These are phyloP conservation scores for Amia ocellicauda DNA, from an alignment of 2,113 vertebrate genomes.

Conservation along the genomic window DNA sequence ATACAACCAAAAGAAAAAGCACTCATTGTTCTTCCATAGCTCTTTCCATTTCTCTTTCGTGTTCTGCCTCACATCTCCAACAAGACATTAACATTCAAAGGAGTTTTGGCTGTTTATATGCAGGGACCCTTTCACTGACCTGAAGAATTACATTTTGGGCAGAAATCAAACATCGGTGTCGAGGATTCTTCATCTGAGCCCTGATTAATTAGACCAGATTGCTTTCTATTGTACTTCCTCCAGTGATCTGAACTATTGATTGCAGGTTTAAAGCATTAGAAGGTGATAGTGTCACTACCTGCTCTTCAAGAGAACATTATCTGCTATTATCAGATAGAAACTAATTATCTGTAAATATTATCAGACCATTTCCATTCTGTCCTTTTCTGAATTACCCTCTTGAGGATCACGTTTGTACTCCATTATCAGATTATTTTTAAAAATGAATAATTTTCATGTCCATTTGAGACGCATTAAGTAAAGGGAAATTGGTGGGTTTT, in stretches of 20 bases:
- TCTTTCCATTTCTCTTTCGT: too few species aligned
- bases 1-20: too few species aligned
- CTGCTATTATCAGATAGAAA: neutral
- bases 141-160: neutral
- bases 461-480: neutral
- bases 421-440: neutral
- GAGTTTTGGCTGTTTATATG: neutral
- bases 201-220: neutral
- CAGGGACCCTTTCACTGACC: neutral
- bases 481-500: too few species aligned
- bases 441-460: neutral
- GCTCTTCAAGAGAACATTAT: neutral
- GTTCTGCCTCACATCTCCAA: neutral
- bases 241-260: neutral
- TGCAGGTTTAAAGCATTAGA: neutral
- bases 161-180: neutral
- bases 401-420: neutral
- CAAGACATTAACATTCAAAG: neutral
- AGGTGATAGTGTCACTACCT: neutral
- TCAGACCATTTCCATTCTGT: neutral
- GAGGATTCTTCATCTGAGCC: neutral
- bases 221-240: neutral
- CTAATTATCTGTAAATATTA: neutral
- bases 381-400: neutral
- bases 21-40: too few species aligned